Conservation (phyloP, 2,113 vertebrate species). For the Ascaphus truei region DNA sequence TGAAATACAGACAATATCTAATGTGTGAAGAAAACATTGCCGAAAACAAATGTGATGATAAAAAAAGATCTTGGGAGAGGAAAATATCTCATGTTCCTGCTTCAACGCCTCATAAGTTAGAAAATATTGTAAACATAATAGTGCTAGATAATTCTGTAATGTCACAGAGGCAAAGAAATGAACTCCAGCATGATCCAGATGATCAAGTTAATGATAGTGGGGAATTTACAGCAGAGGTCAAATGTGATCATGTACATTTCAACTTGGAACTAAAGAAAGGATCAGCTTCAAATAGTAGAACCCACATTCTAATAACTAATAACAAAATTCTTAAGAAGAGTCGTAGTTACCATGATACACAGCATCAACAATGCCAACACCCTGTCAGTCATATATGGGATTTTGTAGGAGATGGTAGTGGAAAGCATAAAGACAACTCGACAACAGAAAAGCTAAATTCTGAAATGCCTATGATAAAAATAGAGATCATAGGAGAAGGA, state of each 20-base stretch:
- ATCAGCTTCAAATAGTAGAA: slow-evolving; percentile 43
- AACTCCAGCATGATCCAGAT: slow-evolving; percentile 44
- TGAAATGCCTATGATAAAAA: slow-evolving; percentile 46
- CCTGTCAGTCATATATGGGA: slow-evolving; percentile 9
- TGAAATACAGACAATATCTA: slow-evolving; percentile 43
- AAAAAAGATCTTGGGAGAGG: slow-evolving; percentile 43
- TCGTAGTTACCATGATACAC: slow-evolving; percentile 10
- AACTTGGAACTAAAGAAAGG: slow-evolving; percentile 66
- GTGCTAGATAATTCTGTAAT: slow-evolving; percentile 52
- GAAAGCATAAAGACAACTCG: background rate
- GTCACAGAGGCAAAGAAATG: slow-evolving; percentile 50
- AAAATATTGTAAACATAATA: slow-evolving; percentile 57
- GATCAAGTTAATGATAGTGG: slow-evolving; percentile 24
- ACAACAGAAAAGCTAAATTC: slow-evolving; percentile 31
- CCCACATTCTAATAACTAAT: slow-evolving; percentile 46
- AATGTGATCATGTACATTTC: slow-evolving; percentile 50
- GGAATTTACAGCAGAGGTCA: slow-evolving; percentile 59
- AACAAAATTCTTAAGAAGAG: slow-evolving; percentile 40
- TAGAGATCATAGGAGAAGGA: slow-evolving; percentile 49
- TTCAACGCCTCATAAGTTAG: slow-evolving; percentile 33
- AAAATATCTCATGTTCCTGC: slow-evolving; percentile 25
- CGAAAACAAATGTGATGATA: slow-evolving; percentile 37
- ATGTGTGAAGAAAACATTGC: slow-evolving; percentile 41
- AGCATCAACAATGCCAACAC: slow-evolving; percentile 37
- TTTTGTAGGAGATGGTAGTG: background rate